Evolutionary conservation across 2,797 vertebrate genomes (phyloP), one percentile per base, ranked within the genome.

Genomic region (Picus viridis): DNA sequence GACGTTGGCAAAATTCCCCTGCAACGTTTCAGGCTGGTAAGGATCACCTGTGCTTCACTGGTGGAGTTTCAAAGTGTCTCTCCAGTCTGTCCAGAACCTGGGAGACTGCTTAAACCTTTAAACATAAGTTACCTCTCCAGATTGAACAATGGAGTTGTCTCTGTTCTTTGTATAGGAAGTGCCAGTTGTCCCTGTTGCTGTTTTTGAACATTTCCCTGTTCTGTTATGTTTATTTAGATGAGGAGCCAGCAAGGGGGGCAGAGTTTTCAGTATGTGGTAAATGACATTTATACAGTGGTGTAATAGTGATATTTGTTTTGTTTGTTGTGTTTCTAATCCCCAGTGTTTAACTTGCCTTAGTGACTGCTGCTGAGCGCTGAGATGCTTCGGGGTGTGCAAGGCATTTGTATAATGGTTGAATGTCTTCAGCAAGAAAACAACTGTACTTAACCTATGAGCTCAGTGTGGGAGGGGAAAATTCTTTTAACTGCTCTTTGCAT

Each of bases 1-100:
- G 99, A 99, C 95, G 98, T 99, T 92, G 98, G 98, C 82, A 98
- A 98, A 88, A 99, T 99, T 54, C 99, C 99, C 4, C 87, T 99
- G 95, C 98, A 98, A 11, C 98, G 99, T 59, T 99, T 99, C 97
- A 99, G 97, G 92, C 98, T 99, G 99, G 99, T 99, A 97, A 97
- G 98, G 70, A 49, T 85, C 90, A 62, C 43, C 23, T 49, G 10
- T 49, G 72, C 22, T 57, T 72, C 58, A 26, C 32, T 12, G 1
- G 2, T 39, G 41, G 20, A 23, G 29, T 59, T 72, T 76, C 30
- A 39, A 7, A 87, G 30, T 36, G 9, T 58, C 14, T 82, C 51
- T 79, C n/a, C 14, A 14, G 32, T 74, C 51, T 2, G 0, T 89
- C 90, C 47, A 83, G 47, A 80, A 53, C 76, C 26, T 39, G 53